Conservation (phyloP, 2,113 vertebrate species). For the Phyllostomus discolor region DNA sequence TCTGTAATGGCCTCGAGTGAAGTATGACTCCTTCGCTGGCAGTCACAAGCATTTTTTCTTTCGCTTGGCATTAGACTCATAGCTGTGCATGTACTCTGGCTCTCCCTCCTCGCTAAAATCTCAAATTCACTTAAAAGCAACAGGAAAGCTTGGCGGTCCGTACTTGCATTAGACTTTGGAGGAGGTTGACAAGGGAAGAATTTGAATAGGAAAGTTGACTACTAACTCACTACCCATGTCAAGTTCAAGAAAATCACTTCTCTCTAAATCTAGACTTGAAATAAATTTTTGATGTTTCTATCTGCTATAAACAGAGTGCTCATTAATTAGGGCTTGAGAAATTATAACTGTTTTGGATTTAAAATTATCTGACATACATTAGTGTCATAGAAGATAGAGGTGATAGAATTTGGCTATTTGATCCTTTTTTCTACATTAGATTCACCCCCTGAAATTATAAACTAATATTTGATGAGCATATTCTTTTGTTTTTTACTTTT, state of each 20-base stretch:
- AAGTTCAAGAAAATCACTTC: not conserved
- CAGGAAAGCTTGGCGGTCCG: not conserved
- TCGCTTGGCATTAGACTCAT: not conserved
- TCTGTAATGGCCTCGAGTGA: not conserved
- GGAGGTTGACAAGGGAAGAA: not conserved
- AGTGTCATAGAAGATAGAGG: not conserved
- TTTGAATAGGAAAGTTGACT: not conserved
- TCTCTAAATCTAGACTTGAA: not conserved
- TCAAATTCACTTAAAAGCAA: not conserved
- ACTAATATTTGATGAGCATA: not conserved
- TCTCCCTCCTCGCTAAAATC: not conserved
- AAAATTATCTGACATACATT: not conserved
- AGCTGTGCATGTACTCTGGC: not conserved
- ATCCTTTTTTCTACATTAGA: not conserved
- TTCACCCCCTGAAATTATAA: not conserved
- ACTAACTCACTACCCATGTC: not conserved
- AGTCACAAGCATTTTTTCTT: not conserved
- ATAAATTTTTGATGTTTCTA: not conserved
- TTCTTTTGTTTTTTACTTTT: conserved; percentile 6
- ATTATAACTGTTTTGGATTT: not conserved
- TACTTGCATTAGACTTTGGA: not conserved
- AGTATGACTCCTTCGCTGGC: not conserved
- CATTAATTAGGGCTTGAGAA: not conserved
- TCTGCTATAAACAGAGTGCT: not conserved
- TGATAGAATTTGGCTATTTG: not conserved